Evolutionary conservation across 2,113 vertebrate species (phyloP).

Genomic region (Nibea albiflora): DNA sequence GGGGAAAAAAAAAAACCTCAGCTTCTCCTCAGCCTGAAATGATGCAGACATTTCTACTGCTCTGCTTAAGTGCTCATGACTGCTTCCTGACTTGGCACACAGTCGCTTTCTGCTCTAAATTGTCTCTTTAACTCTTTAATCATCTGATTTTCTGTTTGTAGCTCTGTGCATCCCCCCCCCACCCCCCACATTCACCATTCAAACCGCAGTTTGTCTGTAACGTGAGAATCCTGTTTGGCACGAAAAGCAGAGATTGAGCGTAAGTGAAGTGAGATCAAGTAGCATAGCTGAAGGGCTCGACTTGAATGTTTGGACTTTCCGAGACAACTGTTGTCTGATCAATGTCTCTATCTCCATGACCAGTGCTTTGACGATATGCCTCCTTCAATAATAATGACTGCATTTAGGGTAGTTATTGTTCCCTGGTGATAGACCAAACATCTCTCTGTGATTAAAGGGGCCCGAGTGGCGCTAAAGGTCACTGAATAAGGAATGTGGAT

Average conservation of each 20-base stretch:
- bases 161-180: background rate
- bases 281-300: background rate
- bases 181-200: background rate
- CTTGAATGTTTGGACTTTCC: constrained; percentile 35
- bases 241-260: constrained; percentile 35
- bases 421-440: background rate
- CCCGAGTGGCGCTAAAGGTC: constrained; percentile 19
- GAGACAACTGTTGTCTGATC: constrained; percentile 33
- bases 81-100: constrained; percentile 42
- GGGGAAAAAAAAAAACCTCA: constrained; percentile 54
- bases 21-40: constrained; percentile 44
- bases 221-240: constrained; percentile 46
- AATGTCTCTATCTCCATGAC: constrained; percentile 18
- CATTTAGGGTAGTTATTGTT: constrained; percentile 25
- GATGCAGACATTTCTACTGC: constrained; percentile 47
- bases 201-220: constrained; percentile 34
- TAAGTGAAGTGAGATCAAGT: constrained; percentile 24
- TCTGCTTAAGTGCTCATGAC: constrained; percentile 24
- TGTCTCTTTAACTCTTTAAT: constrained; percentile 23
- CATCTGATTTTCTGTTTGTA: constrained; percentile 17
- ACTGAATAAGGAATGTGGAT: background rate
- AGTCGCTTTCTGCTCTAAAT: background rate
- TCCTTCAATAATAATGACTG: background rate
- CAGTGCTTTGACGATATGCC: background rate
- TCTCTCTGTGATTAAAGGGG: constrained; percentile 14